Percentiles rank a stretch among this genome's conserved stretches.
Conservation (phyloP, 92 coral and sea anemone species). For the Chrysogorgia sp. region DNA sequence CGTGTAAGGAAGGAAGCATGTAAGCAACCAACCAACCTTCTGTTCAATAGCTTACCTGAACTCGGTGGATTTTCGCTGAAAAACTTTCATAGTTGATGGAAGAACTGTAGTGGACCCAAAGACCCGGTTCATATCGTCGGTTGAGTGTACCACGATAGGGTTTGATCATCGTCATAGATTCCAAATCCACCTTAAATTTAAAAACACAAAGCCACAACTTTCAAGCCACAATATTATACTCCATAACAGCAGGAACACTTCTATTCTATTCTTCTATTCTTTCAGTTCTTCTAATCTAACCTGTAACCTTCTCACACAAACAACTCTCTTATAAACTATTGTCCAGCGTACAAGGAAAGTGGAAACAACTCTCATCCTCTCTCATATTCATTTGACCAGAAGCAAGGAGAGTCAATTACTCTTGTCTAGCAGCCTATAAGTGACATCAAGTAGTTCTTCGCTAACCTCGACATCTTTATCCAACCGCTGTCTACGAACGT, state of each 20-base stretch:
- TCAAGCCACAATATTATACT: background rate
- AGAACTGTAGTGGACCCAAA: constrained; percentile 82
- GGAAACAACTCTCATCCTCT: no score
- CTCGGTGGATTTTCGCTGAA: constrained; percentile 84
- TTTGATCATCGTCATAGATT: constrained; percentile 73
- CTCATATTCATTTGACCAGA: no score
- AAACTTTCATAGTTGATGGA: constrained; percentile 85
- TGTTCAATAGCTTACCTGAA: constrained; percentile 79
- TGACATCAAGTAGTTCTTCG: no score
- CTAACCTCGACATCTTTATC: constrained; percentile 71
- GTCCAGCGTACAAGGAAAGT: no score
- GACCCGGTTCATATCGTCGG: constrained; percentile 89
- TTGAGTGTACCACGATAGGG: constrained; percentile 81
- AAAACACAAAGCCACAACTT: background rate
- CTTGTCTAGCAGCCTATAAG: background rate
- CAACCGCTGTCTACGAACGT: constrained; percentile 43
- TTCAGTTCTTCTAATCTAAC: no score
- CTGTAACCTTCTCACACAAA: no score
- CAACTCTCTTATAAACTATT: no score
- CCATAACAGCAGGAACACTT: background rate
- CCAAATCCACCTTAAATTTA: constrained; percentile 78
- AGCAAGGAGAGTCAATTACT: background rate
- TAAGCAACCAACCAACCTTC: no score
- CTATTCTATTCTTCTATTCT: no score
- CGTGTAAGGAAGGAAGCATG: background rate